A percentile compares a stretch with the other conserved stretches of the same genome.
These are phyloP conservation scores for Mizuhopecten yessoensis DNA, from an alignment of 1,140 invertebrate species.

Conservation along the genomic window DNA sequence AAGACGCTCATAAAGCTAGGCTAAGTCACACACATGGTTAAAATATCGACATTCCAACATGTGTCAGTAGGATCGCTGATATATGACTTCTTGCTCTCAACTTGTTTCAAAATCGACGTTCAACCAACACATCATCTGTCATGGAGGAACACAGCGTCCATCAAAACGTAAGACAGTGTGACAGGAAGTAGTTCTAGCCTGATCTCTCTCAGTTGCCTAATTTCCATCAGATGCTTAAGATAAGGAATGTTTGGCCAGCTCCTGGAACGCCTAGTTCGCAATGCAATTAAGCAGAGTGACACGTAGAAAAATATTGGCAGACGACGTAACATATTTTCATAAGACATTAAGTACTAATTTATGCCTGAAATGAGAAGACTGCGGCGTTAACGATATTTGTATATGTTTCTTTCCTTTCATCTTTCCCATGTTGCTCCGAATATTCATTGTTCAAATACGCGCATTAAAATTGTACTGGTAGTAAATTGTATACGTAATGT, in stretches of 20 bases:
- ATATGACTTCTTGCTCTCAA: not conserved
- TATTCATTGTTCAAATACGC: not conserved
- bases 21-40: constrained; percentile 1
- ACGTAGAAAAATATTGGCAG: not conserved
- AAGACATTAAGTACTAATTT: constrained; percentile 24
- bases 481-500: not conserved
- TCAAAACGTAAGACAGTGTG: not conserved
- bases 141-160: not conserved
- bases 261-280: not conserved
- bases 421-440: not conserved
- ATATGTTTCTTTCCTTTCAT: not conserved
- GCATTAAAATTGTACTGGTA: not conserved
- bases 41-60: constrained; percentile 7
- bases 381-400: constrained; percentile 21
- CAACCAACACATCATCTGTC: not conserved
- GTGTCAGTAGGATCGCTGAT: not conserved
- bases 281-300: not conserved
- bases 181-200: not conserved
- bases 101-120: not conserved
- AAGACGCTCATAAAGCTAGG: not conserved
- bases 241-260: not conserved
- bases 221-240: not conserved
- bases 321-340: constrained; percentile 11
- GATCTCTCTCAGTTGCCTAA: not conserved
- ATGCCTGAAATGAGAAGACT: constrained; percentile 12